Conservation (phyloP, 2,888 invertebrate genomes). For the Pseudococcus viburni region DNA sequence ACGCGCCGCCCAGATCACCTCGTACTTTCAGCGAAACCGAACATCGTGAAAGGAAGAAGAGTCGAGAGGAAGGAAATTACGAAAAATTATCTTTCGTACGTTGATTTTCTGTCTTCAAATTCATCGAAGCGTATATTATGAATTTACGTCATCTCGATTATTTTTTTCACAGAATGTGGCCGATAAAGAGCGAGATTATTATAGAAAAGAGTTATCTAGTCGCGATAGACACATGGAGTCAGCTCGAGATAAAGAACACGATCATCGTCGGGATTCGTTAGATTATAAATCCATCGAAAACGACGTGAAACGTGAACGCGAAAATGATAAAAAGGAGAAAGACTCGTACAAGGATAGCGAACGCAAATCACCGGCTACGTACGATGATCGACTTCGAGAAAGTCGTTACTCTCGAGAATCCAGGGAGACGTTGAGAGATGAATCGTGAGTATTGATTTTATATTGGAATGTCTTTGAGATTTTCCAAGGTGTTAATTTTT, state of each 20-base stretch:
- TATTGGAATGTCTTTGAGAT: neutral
- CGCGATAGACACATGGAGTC: conserved; percentile 12
- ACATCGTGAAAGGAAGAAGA: conserved; percentile 49
- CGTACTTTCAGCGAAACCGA: conserved; percentile 46
- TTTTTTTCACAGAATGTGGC: conserved; percentile 34
- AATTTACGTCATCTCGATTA: neutral
- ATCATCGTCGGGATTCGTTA: conserved; percentile 25
- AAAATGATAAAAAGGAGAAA: conserved; percentile 39
- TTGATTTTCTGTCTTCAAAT: neutral
- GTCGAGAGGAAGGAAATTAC: conserved; percentile 53
- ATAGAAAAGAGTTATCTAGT: conserved; percentile 47
- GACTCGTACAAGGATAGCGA: neutral
- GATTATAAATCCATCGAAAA: conserved; percentile 41
- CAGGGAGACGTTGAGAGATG: conserved; percentile 59
- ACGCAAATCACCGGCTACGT: conserved; percentile 41
- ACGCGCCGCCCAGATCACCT: neutral
- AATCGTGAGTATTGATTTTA: conserved; percentile 44
- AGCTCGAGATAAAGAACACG: conserved; percentile 50
- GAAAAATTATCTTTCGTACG: conserved; percentile 25
- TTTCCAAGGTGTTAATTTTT: neutral
- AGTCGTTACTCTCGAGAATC: conserved; percentile 55
- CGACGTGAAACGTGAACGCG: conserved; percentile 47
- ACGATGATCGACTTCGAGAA: conserved; percentile 26
- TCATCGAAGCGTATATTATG: neutral
- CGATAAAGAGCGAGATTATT: conserved; percentile 42